These are phyloP conservation scores for Noctua janthe DNA, from an alignment of 2,888 invertebrate genomes.

Conservation along the genomic window DNA sequence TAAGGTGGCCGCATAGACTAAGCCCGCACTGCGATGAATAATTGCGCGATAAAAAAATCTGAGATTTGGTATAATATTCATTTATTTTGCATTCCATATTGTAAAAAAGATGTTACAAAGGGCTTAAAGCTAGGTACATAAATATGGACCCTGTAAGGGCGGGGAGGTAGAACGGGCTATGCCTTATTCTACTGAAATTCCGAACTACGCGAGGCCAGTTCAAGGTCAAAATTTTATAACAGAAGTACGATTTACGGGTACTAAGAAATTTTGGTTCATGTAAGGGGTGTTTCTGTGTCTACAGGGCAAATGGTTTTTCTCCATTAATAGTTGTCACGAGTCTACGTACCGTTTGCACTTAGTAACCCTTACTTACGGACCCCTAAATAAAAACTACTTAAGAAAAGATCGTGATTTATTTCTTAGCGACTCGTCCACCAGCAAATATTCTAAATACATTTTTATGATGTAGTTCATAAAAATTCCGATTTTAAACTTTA, in stretches of 20 bases:
- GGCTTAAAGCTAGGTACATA: no score
- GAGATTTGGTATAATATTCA: not conserved
- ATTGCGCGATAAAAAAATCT: not conserved
- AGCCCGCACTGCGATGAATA: not conserved
- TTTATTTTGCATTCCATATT: no score
- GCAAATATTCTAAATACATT: not conserved
- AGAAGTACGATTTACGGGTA: not conserved
- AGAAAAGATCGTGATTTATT: not conserved
- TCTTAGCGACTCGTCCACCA: not conserved
- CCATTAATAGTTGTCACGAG: not conserved
- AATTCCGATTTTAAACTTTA: not conserved
- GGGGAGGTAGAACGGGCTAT: not conserved
- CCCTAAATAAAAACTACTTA: slow-evolving; percentile 5
- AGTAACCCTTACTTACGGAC: not conserved
- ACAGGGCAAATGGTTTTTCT: not conserved
- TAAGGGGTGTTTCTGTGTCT: no score
- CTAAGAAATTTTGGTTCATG: not conserved
- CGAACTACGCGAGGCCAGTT: not conserved
- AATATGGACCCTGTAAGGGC: no score
- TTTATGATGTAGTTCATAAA: not conserved
- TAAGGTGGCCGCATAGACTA: not conserved
- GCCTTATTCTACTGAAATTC: not conserved
- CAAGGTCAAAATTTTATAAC: not conserved
- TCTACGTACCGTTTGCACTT: not conserved
- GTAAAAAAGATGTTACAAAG: no score